These are phyloP conservation scores for Amphipoea oculea DNA, from an alignment of 2,888 invertebrate genomes.

Conservation along the genomic window DNA sequence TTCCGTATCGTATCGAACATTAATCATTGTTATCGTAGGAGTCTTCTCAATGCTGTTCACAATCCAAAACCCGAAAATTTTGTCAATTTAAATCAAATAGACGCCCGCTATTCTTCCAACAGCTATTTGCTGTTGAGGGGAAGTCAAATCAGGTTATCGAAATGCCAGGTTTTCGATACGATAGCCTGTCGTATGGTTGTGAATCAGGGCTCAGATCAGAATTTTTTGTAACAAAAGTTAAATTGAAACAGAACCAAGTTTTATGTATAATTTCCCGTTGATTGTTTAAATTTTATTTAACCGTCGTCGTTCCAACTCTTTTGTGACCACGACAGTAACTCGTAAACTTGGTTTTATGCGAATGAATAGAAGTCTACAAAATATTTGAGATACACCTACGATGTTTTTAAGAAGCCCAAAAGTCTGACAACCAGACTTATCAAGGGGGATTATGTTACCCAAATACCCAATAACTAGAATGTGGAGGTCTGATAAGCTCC, in stretches of 20 bases:
- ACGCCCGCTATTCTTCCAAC: too few relatives aligned
- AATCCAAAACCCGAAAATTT: too few relatives aligned
- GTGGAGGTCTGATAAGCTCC: neutral
- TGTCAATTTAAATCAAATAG: too few relatives aligned
- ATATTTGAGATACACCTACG: constrained; percentile 25
- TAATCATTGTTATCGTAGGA: too few relatives aligned
- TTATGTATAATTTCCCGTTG: constrained; percentile 49
- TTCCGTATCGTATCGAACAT: too few relatives aligned
- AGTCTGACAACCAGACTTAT: neutral
- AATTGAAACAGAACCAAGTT: constrained; percentile 40
- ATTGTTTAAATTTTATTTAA: constrained; percentile 58
- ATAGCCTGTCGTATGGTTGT: too few relatives aligned
- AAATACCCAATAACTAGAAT: neutral
- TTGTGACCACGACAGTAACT: constrained; percentile 40
- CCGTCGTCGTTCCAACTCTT: constrained; percentile 45
- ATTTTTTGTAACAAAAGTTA: too few relatives aligned
- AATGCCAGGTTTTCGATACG: too few relatives aligned
- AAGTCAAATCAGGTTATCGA: too few relatives aligned
- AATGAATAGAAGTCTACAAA: constrained; percentile 33
- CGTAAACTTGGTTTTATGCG: constrained; percentile 56
- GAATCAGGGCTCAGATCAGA: too few relatives aligned
- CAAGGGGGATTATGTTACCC: neutral
- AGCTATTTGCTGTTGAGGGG: too few relatives aligned
- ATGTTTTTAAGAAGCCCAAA: neutral
- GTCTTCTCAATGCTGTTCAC: too few relatives aligned